Evolutionary conservation across 1,140 invertebrate species (phyloP).

Genomic region (Procambarus clarkii): DNA sequence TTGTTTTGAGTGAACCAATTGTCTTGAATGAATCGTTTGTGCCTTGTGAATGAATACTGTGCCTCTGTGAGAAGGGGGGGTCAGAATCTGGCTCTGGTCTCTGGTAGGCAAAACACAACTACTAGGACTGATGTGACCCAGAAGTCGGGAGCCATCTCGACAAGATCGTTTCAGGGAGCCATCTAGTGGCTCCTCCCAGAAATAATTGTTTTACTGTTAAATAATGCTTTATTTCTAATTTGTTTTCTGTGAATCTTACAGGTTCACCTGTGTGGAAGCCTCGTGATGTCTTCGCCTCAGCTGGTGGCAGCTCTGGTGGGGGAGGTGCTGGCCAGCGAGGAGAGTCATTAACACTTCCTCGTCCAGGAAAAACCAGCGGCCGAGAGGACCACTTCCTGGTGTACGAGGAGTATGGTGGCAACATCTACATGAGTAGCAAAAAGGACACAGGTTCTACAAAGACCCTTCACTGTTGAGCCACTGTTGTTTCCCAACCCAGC

Average conservation of each 20-base stretch:
- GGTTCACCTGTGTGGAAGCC: constrained; percentile 94
- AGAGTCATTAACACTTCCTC: constrained; percentile 76
- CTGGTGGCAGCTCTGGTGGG: constrained; percentile 37
- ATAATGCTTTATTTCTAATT: not conserved
- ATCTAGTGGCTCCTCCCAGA: too few species aligned
- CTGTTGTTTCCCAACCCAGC: constrained; percentile 8
- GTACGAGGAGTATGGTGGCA: constrained; percentile 74
- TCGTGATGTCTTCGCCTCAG: constrained; percentile 80
- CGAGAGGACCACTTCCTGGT: constrained; percentile 73
- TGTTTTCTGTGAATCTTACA: constrained; percentile 79
- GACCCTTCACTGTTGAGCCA: constrained; percentile 59
- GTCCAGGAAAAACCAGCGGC: constrained; percentile 74
- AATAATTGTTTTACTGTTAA: too few species aligned
- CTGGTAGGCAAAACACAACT: too few species aligned
- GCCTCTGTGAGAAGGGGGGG: too few species aligned
- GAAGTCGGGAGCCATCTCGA: too few species aligned
- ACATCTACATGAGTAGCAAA: constrained; percentile 66
- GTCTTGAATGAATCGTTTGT: too few species aligned
- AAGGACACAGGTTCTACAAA: constrained; percentile 66
- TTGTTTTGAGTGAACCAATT: too few species aligned
- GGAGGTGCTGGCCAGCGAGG: constrained; percentile 53
- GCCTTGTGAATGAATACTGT: too few species aligned
- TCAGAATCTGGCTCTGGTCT: too few species aligned
- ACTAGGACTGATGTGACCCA: too few species aligned
- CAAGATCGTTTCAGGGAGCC: too few species aligned